Conservation (phyloP, 2,797 vertebrate genomes). For the Danio albolineatus region DNA sequence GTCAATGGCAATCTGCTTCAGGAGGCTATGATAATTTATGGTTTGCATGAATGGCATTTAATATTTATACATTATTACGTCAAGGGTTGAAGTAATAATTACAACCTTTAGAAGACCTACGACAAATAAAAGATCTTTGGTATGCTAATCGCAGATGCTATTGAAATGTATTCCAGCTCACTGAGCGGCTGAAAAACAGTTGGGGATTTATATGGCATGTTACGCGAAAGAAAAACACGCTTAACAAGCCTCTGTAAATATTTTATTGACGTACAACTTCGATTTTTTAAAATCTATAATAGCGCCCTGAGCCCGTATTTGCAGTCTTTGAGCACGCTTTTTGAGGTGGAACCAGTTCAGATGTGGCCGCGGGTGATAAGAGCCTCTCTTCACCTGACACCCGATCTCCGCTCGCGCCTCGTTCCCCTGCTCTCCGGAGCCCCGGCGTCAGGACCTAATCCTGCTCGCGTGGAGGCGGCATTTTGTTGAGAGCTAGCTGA, state of each 20-base stretch:
- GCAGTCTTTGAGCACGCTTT: slow-evolving; percentile 11
- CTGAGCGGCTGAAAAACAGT: neutral
- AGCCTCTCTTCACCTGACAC: slow-evolving; percentile 35
- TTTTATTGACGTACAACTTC: neutral
- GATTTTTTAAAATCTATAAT: slow-evolving; percentile 25
- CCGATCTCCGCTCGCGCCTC: slow-evolving; percentile 35
- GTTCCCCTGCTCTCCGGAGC: slow-evolving; percentile 15
- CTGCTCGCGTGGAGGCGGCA: slow-evolving; percentile 42
- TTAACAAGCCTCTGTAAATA: slow-evolving; percentile 29
- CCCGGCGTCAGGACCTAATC: slow-evolving; percentile 40
- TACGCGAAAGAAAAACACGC: slow-evolving; percentile 20
- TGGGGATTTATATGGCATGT: neutral
- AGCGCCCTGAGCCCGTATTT: slow-evolving; percentile 12
- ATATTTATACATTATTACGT: neutral
- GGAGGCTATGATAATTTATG: slow-evolving; percentile 9
- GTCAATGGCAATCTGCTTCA: slow-evolving; percentile 1
- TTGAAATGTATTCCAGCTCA: neutral
- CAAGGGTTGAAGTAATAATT: slow-evolving; percentile 9
- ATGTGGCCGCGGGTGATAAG: slow-evolving; percentile 29
- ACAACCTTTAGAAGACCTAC: neutral
- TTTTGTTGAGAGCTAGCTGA: slow-evolving; percentile 60
- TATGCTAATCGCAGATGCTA: neutral
- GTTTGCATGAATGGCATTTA: slow-evolving; percentile 3
- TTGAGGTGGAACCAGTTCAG: slow-evolving; percentile 21
- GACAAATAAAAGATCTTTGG: neutral